These are phyloP conservation scores for Xenopus borealis DNA, from an alignment of 2,113 vertebrate genomes.

Conservation along the genomic window DNA sequence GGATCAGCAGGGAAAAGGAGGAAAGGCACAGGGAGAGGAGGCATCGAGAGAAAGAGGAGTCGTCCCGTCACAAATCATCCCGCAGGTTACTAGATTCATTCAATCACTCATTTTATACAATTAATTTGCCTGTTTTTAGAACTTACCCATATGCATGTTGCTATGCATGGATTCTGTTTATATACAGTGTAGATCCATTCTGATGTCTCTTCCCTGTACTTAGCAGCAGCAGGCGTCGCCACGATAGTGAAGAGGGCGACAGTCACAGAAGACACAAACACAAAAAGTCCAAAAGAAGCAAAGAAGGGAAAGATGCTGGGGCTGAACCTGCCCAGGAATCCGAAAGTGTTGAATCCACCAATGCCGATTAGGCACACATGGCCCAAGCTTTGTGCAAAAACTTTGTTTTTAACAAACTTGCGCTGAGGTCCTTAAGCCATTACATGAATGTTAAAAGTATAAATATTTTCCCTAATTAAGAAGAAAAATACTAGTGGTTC, in stretches of 20 bases:
- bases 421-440: slow-evolving; percentile 50
- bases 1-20: slow-evolving; percentile 80
- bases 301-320: slow-evolving; percentile 77
- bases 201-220: slow-evolving; percentile 27
- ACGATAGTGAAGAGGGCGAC: slow-evolving; percentile 75
- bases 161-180: too few species aligned
- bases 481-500: slow-evolving; percentile 68
- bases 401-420: slow-evolving; percentile 23
- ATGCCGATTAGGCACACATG: slow-evolving; percentile 72
- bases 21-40: slow-evolving; percentile 80
- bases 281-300: slow-evolving; percentile 89
- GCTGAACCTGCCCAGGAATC: slow-evolving; percentile 85
- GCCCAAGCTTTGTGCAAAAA: slow-evolving; percentile 55
- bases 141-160: too few species aligned
- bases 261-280: slow-evolving; percentile 91
- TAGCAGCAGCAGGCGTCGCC: slow-evolving; percentile 89
- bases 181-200: too few species aligned
- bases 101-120: too few species aligned
- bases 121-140: too few species aligned
- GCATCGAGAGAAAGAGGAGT: slow-evolving; percentile 74
- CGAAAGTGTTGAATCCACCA: slow-evolving; percentile 80
- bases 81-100: slow-evolving; percentile 64
- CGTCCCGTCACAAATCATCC: slow-evolving; percentile 78
- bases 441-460: slow-evolving; percentile 64
- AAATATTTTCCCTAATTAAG: slow-evolving; percentile 74